A percentile compares a stretch with the other conserved stretches of the same genome.
phyloP scores from a whole-genome alignment of 2,113 vertebrate species.

The Paramormyrops kingsleyae region DNA sequence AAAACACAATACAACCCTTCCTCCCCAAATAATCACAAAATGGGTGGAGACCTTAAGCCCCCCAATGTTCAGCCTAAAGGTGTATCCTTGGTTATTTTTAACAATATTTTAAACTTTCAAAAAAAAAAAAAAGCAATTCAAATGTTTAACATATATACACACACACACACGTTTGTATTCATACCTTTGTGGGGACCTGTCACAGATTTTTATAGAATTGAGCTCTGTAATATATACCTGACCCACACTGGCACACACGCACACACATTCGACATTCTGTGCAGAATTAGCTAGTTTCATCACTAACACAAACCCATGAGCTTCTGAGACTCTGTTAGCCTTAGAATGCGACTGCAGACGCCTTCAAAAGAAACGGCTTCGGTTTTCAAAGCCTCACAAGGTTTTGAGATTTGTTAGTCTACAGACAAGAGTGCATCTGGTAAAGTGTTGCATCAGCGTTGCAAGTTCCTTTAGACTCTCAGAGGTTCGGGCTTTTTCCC shows the following conservation, averaged over 20 bases:
- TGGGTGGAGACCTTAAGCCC: neutral
- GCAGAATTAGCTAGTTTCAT: neutral
- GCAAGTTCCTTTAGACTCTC: neutral
- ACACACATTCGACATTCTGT: neutral
- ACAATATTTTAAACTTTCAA: neutral
- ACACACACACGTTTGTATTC: no score
- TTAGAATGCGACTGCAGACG: neutral
- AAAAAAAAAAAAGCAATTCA: neutral
- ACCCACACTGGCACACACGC: neutral
- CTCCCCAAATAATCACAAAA: neutral
- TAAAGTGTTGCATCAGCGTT: neutral
- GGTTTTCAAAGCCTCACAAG: neutral
- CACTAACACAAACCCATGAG: neutral
- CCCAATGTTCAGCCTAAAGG: neutral
- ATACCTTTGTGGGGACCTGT: neutral
- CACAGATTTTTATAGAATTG: neutral
- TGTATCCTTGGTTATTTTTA: neutral
- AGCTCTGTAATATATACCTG: no score
- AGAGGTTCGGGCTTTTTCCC: neutral
- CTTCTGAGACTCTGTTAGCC: neutral
- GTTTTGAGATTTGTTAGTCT: neutral
- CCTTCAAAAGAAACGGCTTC: neutral
- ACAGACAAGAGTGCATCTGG: neutral
- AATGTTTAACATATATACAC: neutral
- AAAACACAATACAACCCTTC: neutral